Base-by-base conservation (phyloP, 2,113 vertebrate genomes). In the Gymnogyps californianus region DNA sequence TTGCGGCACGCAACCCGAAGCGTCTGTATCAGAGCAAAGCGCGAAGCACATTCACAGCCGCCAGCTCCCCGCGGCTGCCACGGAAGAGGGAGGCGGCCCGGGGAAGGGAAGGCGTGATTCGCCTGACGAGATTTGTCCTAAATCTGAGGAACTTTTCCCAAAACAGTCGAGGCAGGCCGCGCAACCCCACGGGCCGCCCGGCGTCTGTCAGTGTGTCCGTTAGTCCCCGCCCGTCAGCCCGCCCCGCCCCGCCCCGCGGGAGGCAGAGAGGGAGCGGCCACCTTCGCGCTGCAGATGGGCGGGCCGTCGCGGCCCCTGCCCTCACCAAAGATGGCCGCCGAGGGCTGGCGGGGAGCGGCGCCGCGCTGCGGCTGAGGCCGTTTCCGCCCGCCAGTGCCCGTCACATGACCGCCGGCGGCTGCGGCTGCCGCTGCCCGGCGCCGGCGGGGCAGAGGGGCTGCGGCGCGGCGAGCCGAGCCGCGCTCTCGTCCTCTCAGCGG, bases 121-220 rank as follows among this genome's bases (percentile, higher is more conserved):
- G 2, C 20, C 13, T 21, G 12, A 18, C 6, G 16, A 19, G 10
- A 46, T 55, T 24, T 16, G 36, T n/a, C 36, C 31, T 8, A 7
- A 57, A 14, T 3, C 13, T 0, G 29, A n/a, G 5, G 7, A 54
- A 21, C 25, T 55, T 54, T 11, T 2, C 16, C 21, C n/a, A 16
- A 16, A 57, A 34, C n/a, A 29, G 21, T 1, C 7, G 10, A 16
- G 21, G 4, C 34, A 2, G 13, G 25, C 38, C 7, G 25, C 21
- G 49, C 28, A 9, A 28, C 40, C 3, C 8, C 44, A 7, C 10
- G 11, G 25, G 8, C 0, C 10, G 8, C 25, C 17, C 6, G 4
- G 7, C 46, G 3, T 3, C 36, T 2, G 16, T 1, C 52, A 4
- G 9, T 0, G 11, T 2, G 6, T 0, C 25, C 11, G 1, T 1